Evolutionary conservation across 2,797 vertebrate species (phyloP).

Genomic region (Rhabdophis nuchalis): DNA sequence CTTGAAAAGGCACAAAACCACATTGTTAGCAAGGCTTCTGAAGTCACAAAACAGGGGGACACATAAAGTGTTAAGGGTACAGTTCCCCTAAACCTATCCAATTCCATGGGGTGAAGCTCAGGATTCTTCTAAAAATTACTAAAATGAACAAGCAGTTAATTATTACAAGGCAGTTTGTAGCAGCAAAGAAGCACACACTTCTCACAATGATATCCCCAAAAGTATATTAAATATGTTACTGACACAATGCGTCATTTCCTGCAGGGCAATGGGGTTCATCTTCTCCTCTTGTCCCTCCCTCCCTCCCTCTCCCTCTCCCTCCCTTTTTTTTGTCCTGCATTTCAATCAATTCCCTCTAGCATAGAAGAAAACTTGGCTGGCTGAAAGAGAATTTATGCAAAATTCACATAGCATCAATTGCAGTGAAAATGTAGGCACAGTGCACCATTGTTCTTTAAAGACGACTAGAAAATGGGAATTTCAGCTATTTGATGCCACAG

Average conservation of each 20-base stretch:
- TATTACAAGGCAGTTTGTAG: background rate
- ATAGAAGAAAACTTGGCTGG: constrained; percentile 18
- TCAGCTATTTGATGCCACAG: constrained; percentile 45
- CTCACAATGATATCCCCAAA: background rate
- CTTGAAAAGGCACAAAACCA: background rate
- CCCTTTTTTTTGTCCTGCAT: no score
- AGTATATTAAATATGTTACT: background rate
- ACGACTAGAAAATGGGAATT: constrained; percentile 54
- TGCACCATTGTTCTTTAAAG: constrained; percentile 52
- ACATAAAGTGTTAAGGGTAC: background rate
- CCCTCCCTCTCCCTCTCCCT: accelerated
- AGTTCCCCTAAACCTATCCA: background rate
- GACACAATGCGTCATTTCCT: background rate
- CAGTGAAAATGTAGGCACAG: constrained; percentile 23
- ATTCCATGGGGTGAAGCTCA: background rate
- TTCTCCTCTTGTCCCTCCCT: background rate
- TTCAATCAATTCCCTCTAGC: constrained; percentile 41
- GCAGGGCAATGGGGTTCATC: background rate
- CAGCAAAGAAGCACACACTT: background rate
- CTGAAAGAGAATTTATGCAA: constrained; percentile 43
- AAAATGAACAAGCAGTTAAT: background rate
- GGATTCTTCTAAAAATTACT: background rate
- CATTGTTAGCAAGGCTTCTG: background rate
- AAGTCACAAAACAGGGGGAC: background rate
- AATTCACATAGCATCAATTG: background rate